Evolutionary conservation across 2,797 vertebrate genomes (phyloP).

Genomic region (Hoplostethus atlanticus): DNA sequence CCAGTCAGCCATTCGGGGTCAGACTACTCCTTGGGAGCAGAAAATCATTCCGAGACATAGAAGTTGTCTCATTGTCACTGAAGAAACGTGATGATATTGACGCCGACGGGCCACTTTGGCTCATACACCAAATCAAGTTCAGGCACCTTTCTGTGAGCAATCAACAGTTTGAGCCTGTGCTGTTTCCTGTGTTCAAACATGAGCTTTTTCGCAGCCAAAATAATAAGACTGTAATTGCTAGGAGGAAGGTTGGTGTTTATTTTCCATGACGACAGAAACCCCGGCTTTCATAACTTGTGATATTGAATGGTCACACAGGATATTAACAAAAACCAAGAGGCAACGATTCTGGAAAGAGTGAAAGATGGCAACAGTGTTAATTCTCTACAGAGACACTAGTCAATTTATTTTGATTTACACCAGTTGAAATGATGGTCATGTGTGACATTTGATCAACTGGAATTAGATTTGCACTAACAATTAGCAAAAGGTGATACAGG

Average conservation of each 20-base stretch:
- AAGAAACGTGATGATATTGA: conserved; percentile 40
- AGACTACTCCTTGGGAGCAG: conserved; percentile 68
- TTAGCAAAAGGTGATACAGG: background rate
- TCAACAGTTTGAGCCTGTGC: background rate
- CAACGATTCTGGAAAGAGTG: conserved; percentile 18
- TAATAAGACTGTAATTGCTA: background rate
- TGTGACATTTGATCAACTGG: conserved; percentile 6
- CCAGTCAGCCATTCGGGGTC: conserved; percentile 67
- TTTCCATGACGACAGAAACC: background rate
- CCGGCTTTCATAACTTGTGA: background rate
- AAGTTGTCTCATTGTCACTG: conserved; percentile 57
- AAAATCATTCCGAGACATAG: conserved; percentile 60
- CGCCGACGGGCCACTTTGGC: background rate
- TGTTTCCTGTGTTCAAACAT: background rate
- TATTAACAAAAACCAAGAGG: background rate
- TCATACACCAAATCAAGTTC: background rate
- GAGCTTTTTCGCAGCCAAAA: background rate
- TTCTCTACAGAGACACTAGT: background rate
- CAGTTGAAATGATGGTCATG: background rate
- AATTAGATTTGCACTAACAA: background rate
- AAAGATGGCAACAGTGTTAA: conserved; percentile 27
- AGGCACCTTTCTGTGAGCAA: background rate
- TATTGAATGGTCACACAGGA: background rate
- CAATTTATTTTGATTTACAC: background rate
- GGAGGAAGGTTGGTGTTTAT: background rate